Evolutionary conservation across 1,140 invertebrate genomes (phyloP).

Genomic region (Bombus picipes): DNA sequence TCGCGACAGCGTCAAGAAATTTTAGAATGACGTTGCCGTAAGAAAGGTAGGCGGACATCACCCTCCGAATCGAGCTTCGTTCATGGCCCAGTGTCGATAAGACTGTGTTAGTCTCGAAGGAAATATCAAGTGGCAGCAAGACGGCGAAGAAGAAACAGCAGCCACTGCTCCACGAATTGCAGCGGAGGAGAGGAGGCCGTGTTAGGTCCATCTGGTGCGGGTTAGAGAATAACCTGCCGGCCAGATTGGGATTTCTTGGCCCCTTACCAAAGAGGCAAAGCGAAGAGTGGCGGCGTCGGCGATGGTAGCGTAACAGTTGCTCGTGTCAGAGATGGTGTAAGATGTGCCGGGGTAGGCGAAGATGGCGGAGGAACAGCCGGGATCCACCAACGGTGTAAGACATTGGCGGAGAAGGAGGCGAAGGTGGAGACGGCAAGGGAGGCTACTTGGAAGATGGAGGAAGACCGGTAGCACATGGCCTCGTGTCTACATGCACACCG

Average conservation of each 20-base stretch:
- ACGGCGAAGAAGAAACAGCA: conserved; percentile 59
- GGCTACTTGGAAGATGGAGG: conserved; percentile 33
- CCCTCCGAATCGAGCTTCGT: conserved; percentile 6
- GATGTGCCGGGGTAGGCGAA: conserved; percentile 39
- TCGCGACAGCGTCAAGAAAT: neutral
- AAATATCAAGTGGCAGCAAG: conserved; percentile 69
- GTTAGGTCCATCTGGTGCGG: conserved; percentile 76
- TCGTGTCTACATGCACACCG: conserved; percentile 73
- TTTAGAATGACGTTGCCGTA: neutral
- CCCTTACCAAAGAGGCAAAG: conserved; percentile 76
- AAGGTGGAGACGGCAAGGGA: conserved; percentile 25
- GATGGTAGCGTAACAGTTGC: conserved; percentile 60
- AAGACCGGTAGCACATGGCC: conserved; percentile 75
- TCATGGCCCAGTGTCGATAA: conserved; percentile 51
- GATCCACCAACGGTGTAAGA: conserved; percentile 2
- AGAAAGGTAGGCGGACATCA: conserved; percentile 50
- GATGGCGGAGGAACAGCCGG: conserved; percentile 39
- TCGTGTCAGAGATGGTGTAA: conserved; percentile 49
- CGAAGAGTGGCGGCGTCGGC: conserved; percentile 52
- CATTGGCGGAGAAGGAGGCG: neutral
- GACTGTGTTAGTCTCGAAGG: conserved; percentile 53
- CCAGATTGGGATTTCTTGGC: conserved; percentile 80
- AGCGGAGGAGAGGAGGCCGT: conserved; percentile 50
- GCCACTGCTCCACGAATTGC: conserved; percentile 47
- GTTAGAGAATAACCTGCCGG: conserved; percentile 72